Base-by-base conservation (phyloP, 2,888 invertebrate species). In the Pristionchus fissidentatus region DNA sequence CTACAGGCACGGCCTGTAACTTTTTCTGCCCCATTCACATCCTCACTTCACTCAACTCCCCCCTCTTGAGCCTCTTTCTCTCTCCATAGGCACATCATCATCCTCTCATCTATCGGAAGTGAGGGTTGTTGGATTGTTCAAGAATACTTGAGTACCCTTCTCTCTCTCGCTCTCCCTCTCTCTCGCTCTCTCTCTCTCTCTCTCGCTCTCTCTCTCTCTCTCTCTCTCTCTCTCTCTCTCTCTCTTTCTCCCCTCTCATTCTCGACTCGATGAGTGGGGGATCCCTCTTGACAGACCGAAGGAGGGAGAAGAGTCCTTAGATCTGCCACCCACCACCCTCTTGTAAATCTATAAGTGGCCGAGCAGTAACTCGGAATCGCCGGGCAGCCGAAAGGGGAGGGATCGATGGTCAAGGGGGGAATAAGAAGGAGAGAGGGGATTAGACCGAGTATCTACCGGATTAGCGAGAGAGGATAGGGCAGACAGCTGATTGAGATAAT, bases 91-190 rank as follows among this genome's bases (percentile, higher is more conserved):
- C 66, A n/a, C n/a, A n/a, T n/a, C n/a, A n/a, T n/a, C n/a, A n/a
- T 66, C 66, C 22, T 66, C 60, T 62, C 60, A 57, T 57, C 60
- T 60, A 60, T 60, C 60, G 29, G 29, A 26, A 26, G 60, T 57
- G 57, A 26, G 29, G 57, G 55, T n/a, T 22, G 60, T 15, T 38
- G 35, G 38, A 38, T 66, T 22, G 66, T 66, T 66, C 66, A 38
- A 35, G 66, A 66, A 66, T 66, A 66, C 66, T 66, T 38, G 38
- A 66, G 66, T 66, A 66, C 66, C 35, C 62, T 1, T 57, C 62
- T 66, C 66, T 13, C n/a, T 66, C 66, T 66, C 66, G 66, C 35
- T 66, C 66, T 60, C 32, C 22, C 55, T 55, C n/a, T n/a, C 57
- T n/a, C 57, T 62, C 35, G 62, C n/a, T n/a, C n/a, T n/a, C n/a